Evolutionary conservation across 2,113 vertebrate species (phyloP).

Genomic region (Pangasianodon hypophthalmus): DNA sequence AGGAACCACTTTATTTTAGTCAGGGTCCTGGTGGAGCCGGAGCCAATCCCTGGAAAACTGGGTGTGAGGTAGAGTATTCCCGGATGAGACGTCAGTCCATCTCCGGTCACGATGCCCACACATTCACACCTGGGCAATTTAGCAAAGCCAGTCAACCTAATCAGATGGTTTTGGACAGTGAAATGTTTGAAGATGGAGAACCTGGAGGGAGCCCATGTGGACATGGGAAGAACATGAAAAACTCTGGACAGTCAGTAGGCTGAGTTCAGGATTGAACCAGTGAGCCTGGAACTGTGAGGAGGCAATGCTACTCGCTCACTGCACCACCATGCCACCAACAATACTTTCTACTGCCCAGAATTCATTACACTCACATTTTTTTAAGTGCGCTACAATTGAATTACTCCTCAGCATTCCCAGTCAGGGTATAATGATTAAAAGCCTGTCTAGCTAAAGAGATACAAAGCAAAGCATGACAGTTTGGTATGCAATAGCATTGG

Average conservation of each 20-base stretch:
- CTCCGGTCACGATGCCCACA: neutral
- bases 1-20: neutral
- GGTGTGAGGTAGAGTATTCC: neutral
- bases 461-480: neutral
- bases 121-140: neutral
- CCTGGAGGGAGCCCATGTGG: neutral
- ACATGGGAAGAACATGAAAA: neutral
- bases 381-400: neutral
- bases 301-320: neutral
- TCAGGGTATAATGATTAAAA: constrained; percentile 15
- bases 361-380: neutral
- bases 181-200: neutral
- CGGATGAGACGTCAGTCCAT: neutral
- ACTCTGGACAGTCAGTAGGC: no score
- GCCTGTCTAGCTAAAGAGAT: constrained; percentile 7
- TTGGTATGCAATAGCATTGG: neutral
- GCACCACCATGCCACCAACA: neutral
- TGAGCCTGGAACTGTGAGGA: neutral
- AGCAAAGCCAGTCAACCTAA: neutral
- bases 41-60: neutral
- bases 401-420: constrained; percentile 13
- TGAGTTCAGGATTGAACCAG: neutral
- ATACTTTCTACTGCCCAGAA: neutral
- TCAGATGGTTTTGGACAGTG: neutral
- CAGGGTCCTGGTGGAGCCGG: neutral